Conservation (phyloP, 2,888 invertebrate genomes). For the Coenonympha arcania region DNA sequence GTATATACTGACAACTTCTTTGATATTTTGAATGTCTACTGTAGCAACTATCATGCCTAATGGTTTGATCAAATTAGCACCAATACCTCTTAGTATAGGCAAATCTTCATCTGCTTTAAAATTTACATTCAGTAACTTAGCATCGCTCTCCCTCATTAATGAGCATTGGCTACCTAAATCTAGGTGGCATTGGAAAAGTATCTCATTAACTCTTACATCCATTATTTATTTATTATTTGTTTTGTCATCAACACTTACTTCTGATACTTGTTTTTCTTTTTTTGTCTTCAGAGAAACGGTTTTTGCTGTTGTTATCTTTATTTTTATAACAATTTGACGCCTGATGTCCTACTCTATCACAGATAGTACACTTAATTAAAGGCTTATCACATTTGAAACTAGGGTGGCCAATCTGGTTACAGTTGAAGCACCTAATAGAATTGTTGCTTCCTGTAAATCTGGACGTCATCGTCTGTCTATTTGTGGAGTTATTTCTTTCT, state of each 20-base stretch:
- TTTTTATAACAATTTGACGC: not conserved
- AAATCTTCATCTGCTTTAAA: not conserved
- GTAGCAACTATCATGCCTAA: slow-evolving; percentile 14
- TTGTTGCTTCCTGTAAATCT: not conserved
- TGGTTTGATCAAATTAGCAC: slow-evolving; percentile 23
- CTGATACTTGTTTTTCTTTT: not conserved
- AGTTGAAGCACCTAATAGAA: not conserved
- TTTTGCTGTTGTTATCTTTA: no score
- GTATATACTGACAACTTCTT: not conserved
- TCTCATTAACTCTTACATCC: slow-evolving; percentile 16
- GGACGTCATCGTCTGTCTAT: not conserved
- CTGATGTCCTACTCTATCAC: not conserved
- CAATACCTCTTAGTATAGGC: slow-evolving; percentile 25
- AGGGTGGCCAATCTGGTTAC: not conserved
- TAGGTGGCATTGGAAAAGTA: slow-evolving; percentile 20
- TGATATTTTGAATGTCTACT: slow-evolving; percentile 20
- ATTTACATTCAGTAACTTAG: slow-evolving; percentile 11
- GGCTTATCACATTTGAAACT: slow-evolving; percentile 3
- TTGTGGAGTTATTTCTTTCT: not conserved
- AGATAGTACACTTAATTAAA: not conserved
- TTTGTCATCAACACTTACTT: not conserved
- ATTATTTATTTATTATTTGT: slow-evolving; percentile 18
- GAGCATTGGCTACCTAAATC: slow-evolving; percentile 33
- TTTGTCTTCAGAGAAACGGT: no score
- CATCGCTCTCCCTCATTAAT: slow-evolving; percentile 22